These are phyloP conservation scores for Peribatodes rhomboidaria DNA, from an alignment of 2,888 invertebrate genomes.

Conservation along the genomic window DNA sequence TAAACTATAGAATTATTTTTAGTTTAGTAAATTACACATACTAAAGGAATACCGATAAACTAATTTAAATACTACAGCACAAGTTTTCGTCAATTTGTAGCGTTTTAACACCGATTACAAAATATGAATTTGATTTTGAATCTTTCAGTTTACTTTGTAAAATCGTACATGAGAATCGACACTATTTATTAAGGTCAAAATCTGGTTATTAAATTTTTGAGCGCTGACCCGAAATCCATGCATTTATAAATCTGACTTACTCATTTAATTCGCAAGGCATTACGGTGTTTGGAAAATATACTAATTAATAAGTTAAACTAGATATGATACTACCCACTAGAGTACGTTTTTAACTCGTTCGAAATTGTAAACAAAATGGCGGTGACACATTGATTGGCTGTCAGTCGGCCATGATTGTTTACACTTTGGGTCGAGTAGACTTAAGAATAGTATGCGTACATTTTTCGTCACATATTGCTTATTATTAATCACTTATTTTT, in stretches of 20 bases:
- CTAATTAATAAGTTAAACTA: constrained; percentile 5
- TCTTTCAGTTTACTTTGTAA: too few species aligned
- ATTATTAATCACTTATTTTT: background rate
- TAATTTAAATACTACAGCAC: too few species aligned
- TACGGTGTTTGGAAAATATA: constrained; percentile 23
- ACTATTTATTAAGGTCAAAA: too few species aligned
- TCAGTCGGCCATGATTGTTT: constrained; percentile 5
- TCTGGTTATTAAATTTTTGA: too few species aligned
- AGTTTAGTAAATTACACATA: too few species aligned
- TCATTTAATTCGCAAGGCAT: constrained; percentile 29
- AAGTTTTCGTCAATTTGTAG: too few species aligned
- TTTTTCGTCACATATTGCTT: background rate
- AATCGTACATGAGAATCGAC: too few species aligned
- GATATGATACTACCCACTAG: background rate
- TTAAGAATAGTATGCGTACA: background rate
- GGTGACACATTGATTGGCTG: background rate
- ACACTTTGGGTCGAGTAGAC: background rate
- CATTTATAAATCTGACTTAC: constrained; percentile 2
- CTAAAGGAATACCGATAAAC: too few species aligned
- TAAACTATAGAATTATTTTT: too few species aligned
- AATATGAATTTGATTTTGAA: too few species aligned
- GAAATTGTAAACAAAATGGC: constrained; percentile 6
- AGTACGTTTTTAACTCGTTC: background rate
- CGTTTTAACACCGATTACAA: too few species aligned
- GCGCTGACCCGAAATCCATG: too few species aligned